A percentile compares a stretch with the other conserved stretches of the same genome.
Conservation (phyloP, 2,888 invertebrate genomes). For the Leptinotarsa haldemani region DNA sequence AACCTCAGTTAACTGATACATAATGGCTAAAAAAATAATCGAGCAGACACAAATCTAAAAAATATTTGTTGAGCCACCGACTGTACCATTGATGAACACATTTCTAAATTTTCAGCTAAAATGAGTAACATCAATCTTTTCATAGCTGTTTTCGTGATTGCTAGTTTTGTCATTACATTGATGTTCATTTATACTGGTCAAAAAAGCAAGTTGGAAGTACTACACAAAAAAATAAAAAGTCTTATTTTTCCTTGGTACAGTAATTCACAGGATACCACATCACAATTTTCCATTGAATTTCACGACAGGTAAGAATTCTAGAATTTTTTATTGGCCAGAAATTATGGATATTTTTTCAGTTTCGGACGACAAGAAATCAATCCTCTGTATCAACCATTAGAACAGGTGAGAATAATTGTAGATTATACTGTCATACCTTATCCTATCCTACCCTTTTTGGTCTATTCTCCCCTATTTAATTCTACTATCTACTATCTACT, state of each 20-base stretch:
- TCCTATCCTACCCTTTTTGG: too few relatives aligned
- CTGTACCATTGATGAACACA: neutral
- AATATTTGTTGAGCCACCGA: too few relatives aligned
- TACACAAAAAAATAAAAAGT: neutral
- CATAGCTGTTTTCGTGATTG: neutral
- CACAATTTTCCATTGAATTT: neutral
- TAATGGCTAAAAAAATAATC: too few relatives aligned
- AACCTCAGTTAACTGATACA: too few relatives aligned
- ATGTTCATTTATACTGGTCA: conserved; percentile 1
- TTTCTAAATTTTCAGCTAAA: neutral
- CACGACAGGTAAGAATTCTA: neutral
- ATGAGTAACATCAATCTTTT: neutral
- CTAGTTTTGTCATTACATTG: neutral
- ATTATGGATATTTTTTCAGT: neutral
- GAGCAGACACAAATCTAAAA: too few relatives aligned
- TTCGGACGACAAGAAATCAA: conserved; percentile 10
- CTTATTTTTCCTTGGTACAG: neutral
- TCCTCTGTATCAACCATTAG: neutral
- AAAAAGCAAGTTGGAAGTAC: neutral
- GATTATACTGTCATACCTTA: too few relatives aligned
- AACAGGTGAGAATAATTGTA: neutral
- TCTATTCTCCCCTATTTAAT: too few relatives aligned
- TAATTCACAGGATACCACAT: neutral
- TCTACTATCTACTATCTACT: too few relatives aligned
- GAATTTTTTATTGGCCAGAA: too few relatives aligned